phyloP scores from a whole-genome alignment of 2,113 vertebrate species.

The Neolamprologus fasciatus region DNA sequence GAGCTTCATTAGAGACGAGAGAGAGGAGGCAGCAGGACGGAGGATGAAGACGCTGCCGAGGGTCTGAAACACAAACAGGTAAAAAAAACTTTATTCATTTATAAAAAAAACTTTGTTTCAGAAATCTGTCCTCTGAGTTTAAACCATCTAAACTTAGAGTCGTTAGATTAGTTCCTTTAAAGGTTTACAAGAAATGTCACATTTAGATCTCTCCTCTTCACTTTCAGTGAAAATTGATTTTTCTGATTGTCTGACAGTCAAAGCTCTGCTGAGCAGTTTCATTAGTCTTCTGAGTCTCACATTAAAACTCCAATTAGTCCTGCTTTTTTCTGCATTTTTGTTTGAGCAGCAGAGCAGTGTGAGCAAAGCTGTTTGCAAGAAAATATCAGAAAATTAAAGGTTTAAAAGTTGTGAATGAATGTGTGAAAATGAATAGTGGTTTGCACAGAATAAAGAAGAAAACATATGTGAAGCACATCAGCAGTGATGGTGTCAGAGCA shows the following conservation, averaged over 20 bases:
- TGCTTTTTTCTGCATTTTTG: neutral
- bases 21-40: neutral
- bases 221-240: neutral
- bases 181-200: neutral
- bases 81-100: neutral
- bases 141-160: neutral
- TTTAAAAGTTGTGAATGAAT: neutral
- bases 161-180: neutral
- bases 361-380: neutral
- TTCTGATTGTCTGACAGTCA: neutral
- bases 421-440: neutral
- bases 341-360: neutral
- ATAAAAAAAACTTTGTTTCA: neutral
- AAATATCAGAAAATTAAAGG: neutral
- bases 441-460: neutral
- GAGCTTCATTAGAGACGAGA: neutral
- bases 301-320: neutral
- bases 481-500: neutral
- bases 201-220: neutral
- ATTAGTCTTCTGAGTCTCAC: neutral
- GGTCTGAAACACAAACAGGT: conserved; percentile 16
- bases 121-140: neutral
- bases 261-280: neutral
- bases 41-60: conserved; percentile 6
- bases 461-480: neutral